These are phyloP conservation scores for Strigops habroptila DNA, from an alignment of 2,113 vertebrate genomes.

Conservation along the genomic window DNA sequence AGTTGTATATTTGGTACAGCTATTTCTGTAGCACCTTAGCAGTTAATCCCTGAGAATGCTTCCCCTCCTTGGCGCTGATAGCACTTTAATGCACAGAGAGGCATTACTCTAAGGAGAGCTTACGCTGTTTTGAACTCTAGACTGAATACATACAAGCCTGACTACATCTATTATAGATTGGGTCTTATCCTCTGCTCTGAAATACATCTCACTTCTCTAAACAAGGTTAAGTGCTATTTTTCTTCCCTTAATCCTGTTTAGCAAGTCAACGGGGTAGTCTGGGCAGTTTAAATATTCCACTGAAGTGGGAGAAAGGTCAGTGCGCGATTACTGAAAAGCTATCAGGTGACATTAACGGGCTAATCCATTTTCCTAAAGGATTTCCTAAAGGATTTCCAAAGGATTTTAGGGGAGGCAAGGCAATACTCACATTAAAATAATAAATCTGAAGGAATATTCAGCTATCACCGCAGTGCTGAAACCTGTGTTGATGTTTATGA, in stretches of 20 bases:
- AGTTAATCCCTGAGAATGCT: not conserved
- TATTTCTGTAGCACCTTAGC: not conserved
- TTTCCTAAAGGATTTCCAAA: not conserved
- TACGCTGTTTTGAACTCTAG: not conserved
- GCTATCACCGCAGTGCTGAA: not conserved
- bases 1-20: not conserved
- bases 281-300: slow-evolving; percentile 3
- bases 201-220: not conserved
- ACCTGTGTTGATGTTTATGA: not conserved
- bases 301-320: slow-evolving; percentile 38
- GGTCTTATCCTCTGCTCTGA: not conserved
- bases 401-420: not conserved
- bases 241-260: slow-evolving; percentile 42
- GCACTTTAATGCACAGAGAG: not conserved
- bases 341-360: not conserved
- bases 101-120: not conserved
- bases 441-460: not conserved
- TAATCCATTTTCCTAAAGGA: not conserved
- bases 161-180: not conserved
- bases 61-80: not conserved
- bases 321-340: not conserved
- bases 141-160: not conserved
- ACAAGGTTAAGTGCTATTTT: slow-evolving; percentile 42
- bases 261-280: not conserved
- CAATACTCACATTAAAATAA: not conserved